These are phyloP conservation scores for Ctenopoma multispine DNA, from an alignment of 2,797 vertebrate species.

Conservation along the genomic window DNA sequence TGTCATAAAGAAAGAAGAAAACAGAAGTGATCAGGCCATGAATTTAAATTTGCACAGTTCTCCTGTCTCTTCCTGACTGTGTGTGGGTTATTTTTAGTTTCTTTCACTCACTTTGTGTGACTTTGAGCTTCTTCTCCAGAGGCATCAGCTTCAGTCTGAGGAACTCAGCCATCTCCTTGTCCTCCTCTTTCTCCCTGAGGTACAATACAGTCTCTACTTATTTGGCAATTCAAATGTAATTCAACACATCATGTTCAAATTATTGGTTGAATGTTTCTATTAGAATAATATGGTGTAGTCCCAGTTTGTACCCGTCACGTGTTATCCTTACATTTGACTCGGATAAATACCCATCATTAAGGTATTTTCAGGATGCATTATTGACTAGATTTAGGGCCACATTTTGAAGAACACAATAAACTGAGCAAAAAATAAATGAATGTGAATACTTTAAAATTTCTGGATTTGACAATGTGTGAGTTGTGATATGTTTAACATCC, in stretches of 20 bases:
- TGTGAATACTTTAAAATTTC: too few relatives aligned
- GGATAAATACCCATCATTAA: too few relatives aligned
- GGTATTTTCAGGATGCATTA: too few relatives aligned
- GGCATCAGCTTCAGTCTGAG: slow-evolving; percentile 95
- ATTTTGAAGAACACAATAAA: too few relatives aligned
- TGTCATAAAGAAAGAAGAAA: slow-evolving; percentile 25
- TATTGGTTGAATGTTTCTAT: background rate
- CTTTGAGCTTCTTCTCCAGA: slow-evolving; percentile 89
- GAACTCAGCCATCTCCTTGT: slow-evolving; percentile 98
- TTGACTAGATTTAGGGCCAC: too few relatives aligned
- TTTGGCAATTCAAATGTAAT: background rate
- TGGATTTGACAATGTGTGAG: too few relatives aligned
- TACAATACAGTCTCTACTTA: slow-evolving; percentile 6
- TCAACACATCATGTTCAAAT: background rate
- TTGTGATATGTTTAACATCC: too few relatives aligned
- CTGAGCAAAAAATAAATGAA: too few relatives aligned
- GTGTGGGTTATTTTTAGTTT: background rate
- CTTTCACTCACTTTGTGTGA: slow-evolving; percentile 87
- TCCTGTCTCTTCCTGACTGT: background rate
- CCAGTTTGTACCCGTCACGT: too few relatives aligned
- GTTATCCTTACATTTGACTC: background rate
- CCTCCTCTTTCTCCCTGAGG: slow-evolving; percentile 95
- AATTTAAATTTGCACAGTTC: background rate
- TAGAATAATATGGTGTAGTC: too few relatives aligned
- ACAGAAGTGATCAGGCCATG: background rate